Conservation (phyloP, 2,888 invertebrate species). For the Nebria brevicollis region DNA sequence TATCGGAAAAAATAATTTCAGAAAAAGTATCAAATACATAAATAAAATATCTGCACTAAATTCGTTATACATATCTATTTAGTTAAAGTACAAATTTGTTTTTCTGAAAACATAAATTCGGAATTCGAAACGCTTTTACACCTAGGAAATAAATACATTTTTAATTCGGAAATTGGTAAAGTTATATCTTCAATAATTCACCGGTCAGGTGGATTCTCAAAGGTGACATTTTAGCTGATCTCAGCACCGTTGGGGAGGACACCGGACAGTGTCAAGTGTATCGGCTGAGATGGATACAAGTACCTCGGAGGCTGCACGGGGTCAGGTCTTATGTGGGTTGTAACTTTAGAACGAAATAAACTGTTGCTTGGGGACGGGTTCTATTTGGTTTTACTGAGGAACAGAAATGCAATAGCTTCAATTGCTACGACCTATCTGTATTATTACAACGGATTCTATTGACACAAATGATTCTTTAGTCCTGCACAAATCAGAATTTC, state of each 20-base stretch:
- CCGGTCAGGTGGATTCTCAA: neutral
- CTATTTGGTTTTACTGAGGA: constrained; percentile 25
- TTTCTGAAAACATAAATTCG: too few species aligned
- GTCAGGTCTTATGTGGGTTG: constrained; percentile 26
- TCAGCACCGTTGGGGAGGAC: neutral
- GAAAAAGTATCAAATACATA: too few species aligned
- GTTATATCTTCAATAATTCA: neutral
- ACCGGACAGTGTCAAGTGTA: neutral
- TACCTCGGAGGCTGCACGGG: neutral
- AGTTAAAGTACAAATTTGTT: too few species aligned
- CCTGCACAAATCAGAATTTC: neutral
- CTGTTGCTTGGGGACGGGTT: constrained; percentile 40
- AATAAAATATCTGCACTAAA: too few species aligned
- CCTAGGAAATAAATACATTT: neutral
- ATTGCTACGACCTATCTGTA: neutral
- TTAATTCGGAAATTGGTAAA: neutral
- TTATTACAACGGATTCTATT: neutral
- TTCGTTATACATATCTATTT: too few species aligned
- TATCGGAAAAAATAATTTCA: neutral
- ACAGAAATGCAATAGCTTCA: neutral
- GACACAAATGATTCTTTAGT: neutral
- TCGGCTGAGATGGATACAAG: neutral
- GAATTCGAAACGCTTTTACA: neutral
- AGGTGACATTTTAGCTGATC: neutral
- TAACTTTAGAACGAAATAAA: constrained; percentile 41